A percentile compares a stretch with the other conserved stretches of the same genome.
These are phyloP conservation scores for Lithophane semibrunnea DNA, from an alignment of 2,888 invertebrate species.

Conservation along the genomic window DNA sequence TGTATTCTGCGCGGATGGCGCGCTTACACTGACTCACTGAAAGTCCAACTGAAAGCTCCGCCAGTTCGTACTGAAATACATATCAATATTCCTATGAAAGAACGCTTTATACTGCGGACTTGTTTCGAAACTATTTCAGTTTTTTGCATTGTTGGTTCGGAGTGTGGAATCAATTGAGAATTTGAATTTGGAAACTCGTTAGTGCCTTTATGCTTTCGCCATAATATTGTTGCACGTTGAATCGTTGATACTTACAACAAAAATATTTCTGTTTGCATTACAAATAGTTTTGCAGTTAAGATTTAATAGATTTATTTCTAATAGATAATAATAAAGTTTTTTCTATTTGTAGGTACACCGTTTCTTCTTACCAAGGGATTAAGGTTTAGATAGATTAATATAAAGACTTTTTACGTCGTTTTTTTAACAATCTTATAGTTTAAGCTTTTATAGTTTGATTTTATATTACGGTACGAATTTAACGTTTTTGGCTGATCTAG, in stretches of 20 bases:
- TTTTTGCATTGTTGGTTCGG: constrained; percentile 18
- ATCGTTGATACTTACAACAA: neutral
- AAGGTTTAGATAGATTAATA: neutral
- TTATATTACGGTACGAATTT: neutral
- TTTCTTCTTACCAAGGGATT: neutral
- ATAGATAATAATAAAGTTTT: neutral
- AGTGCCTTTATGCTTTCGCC: neutral
- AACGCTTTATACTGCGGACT: constrained; percentile 33
- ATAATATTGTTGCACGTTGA: neutral
- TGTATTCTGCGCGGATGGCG: constrained; percentile 65
- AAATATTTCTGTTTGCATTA: neutral
- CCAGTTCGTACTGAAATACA: constrained; percentile 54
- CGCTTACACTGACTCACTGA: constrained; percentile 63
- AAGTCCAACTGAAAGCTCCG: constrained; percentile 63
- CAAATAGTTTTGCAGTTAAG: neutral
- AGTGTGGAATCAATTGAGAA: constrained; percentile 29
- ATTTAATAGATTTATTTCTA: constrained; percentile 3
- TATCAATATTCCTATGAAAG: constrained; percentile 60
- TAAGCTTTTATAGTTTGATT: neutral
- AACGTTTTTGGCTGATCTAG: neutral
- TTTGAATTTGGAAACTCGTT: constrained; percentile 25
- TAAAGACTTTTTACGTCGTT: neutral
- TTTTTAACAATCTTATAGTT: neutral
- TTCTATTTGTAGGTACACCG: neutral
- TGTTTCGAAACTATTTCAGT: constrained; percentile 54